phyloP scores from a whole-genome alignment of 1,140 invertebrate species.

The Drosophila sproati region DNA sequence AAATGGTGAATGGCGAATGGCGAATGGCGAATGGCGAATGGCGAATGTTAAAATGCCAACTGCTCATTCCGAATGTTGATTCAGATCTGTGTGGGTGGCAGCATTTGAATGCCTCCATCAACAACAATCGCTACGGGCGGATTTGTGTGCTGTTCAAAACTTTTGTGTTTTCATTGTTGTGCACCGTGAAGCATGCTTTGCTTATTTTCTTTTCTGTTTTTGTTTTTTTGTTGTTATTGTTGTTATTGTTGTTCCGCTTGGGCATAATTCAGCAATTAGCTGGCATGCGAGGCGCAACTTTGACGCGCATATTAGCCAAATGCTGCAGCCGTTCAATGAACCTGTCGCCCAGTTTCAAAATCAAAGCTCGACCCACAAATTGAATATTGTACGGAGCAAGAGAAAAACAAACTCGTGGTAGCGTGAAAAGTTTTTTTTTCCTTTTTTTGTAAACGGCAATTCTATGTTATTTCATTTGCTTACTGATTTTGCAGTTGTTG shows the following conservation, averaged over 20 bases:
- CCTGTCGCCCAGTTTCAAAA: slow-evolving; percentile 45
- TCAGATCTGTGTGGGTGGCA: slow-evolving; percentile 10
- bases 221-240: background rate
- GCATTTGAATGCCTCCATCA: background rate
- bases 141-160: slow-evolving; percentile 2
- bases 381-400: slow-evolving; percentile 53
- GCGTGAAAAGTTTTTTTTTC: slow-evolving; percentile 59
- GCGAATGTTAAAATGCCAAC: slow-evolving; percentile 14
- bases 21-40: slow-evolving; percentile 48
- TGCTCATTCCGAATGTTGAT: slow-evolving; percentile 33
- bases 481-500: slow-evolving; percentile 31
- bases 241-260: background rate
- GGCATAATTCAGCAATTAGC: slow-evolving; percentile 76
- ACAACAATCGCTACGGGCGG: slow-evolving; percentile 4
- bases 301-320: slow-evolving; percentile 50
- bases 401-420: slow-evolving; percentile 51
- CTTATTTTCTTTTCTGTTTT: slow-evolving; percentile 11
- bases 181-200: slow-evolving; percentile 29
- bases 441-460: slow-evolving; percentile 56
- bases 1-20: slow-evolving; percentile 46
- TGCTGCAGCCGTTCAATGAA: slow-evolving; percentile 54
- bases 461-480: slow-evolving; percentile 74
- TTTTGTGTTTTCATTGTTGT: slow-evolving; percentile 29
- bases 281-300: slow-evolving; percentile 39
- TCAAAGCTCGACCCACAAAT: slow-evolving; percentile 57